Evolutionary conservation across 2,113 vertebrate species (phyloP).

Genomic region (Sylvia atricapilla): DNA sequence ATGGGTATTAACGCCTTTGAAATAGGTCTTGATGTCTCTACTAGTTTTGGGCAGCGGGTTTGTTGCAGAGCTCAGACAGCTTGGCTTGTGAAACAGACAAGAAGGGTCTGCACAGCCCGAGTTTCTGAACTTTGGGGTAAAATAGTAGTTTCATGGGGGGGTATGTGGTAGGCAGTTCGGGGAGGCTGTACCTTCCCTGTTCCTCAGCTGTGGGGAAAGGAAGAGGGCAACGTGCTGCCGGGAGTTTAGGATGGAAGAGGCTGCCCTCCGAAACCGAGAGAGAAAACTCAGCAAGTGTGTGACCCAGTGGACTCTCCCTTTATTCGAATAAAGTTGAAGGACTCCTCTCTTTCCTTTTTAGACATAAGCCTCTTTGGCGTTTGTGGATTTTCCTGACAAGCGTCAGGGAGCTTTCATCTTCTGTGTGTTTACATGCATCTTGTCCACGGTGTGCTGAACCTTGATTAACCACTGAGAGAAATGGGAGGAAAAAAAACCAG

Average conservation of each 20-base stretch:
- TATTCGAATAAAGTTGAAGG: background rate
- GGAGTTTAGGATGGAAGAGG: background rate
- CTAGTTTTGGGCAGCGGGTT: background rate
- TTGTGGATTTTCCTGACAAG: background rate
- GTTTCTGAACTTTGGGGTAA: background rate
- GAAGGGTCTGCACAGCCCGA: too few relatives aligned
- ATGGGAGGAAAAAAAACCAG: background rate
- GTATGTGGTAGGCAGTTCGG: rapidly evolving
- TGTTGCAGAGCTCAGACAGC: background rate
- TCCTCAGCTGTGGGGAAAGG: background rate
- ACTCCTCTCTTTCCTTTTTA: too few relatives aligned
- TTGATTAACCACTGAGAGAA: background rate
- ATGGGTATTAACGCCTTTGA: background rate
- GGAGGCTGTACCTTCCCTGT: rapidly evolving
- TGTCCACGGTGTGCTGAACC: rapidly evolving
- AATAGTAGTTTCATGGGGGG: rapidly evolving
- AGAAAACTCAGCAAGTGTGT: rapidly evolving
- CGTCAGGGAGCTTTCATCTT: rapidly evolving
- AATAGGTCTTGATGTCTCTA: too few relatives aligned
- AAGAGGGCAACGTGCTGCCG: rapidly evolving
- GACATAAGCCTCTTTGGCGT: background rate
- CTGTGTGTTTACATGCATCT: rapidly evolving
- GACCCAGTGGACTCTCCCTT: background rate
- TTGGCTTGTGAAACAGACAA: too few relatives aligned
- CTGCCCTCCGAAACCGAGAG: rapidly evolving